These are phyloP conservation scores for Euplagia quadripunctaria DNA, from an alignment of 2,888 invertebrate genomes.

Conservation along the genomic window DNA sequence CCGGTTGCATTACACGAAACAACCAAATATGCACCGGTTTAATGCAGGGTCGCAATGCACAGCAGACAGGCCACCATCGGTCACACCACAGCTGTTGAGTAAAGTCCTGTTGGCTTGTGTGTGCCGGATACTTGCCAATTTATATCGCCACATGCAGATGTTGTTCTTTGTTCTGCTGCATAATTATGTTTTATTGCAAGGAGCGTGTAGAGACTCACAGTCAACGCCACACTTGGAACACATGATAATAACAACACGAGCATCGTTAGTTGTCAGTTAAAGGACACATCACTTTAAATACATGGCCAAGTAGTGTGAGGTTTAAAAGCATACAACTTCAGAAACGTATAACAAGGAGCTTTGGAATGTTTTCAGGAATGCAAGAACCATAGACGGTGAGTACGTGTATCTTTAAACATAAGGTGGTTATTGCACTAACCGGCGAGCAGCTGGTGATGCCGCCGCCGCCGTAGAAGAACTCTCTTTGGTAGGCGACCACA, in stretches of 20 bases:
- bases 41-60: not conserved
- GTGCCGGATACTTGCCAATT: constrained; percentile 27
- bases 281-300: not conserved
- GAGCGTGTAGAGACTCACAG: constrained; percentile 1
- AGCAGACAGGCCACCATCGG: not conserved
- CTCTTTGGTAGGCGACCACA: constrained; percentile 94
- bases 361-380: not conserved
- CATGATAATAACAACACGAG: not conserved
- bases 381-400: not conserved
- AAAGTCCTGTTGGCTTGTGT: constrained; percentile 25
- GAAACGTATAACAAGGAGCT: not conserved
- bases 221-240: not conserved
- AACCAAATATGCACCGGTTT: not conserved
- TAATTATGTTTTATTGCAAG: constrained; percentile 17
- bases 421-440: constrained; percentile 86
- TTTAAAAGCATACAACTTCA: not conserved
- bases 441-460: constrained; percentile 94
- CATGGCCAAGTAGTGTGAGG: not conserved
- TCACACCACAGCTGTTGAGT: constrained; percentile 16
- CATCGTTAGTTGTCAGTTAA: not conserved
- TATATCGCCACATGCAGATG: constrained; percentile 10
- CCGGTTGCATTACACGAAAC: not conserved
- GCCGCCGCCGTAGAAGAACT: constrained; percentile 94
- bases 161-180: constrained; percentile 16
- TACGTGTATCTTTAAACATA: not conserved